Evolutionary conservation across 2,888 invertebrate genomes (phyloP), one percentile per base, ranked within the genome.

Genomic region (Abscondita cerata): DNA sequence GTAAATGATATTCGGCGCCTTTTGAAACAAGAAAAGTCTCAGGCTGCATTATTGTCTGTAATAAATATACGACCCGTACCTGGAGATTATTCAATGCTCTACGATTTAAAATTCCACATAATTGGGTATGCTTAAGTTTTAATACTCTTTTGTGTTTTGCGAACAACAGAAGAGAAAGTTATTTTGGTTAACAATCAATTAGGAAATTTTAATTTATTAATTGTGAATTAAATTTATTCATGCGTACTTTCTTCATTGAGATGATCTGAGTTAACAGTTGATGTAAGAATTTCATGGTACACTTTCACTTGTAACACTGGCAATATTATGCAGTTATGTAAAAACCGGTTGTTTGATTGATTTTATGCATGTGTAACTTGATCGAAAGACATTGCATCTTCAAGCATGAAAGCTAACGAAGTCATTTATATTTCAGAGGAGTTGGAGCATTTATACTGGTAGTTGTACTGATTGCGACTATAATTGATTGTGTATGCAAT

Each of bases 21-120:
- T 63, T 58, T 80, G 3, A 67, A 73, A 9, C 74, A 73, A 60
- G 78, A 79, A 68, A 71, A 68, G 46, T 75, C 75, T 48, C 74
- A 74, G 58, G 76, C 76, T 44, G 74, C 76, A n/a, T 73, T 76
- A 11, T 62, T 90, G 50, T 80, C 80, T 52, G 84, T 90, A 0
- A 75, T 87, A 16, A 83, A 82, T 58, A 86, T 90, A 1, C 83
- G 90, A 13, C 82, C 85, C 0, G 89, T 91, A n/a, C 91, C 91
- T 0, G 90, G 90, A 5, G 78, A 81, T 8, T 91, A 90, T 71
- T 81, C 84, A 33, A 73, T 90, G 16, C 83, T 86, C 71, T 79
- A 81, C 1, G 91, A 92, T 76, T 76, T 82, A 4, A 89, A 89
- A 77, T 83, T 90, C 70, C 86, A 88, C 72, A 84, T 90, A 69